These are phyloP conservation scores for Eledona agricola DNA, from an alignment of 2,888 invertebrate species.

Conservation along the genomic window DNA sequence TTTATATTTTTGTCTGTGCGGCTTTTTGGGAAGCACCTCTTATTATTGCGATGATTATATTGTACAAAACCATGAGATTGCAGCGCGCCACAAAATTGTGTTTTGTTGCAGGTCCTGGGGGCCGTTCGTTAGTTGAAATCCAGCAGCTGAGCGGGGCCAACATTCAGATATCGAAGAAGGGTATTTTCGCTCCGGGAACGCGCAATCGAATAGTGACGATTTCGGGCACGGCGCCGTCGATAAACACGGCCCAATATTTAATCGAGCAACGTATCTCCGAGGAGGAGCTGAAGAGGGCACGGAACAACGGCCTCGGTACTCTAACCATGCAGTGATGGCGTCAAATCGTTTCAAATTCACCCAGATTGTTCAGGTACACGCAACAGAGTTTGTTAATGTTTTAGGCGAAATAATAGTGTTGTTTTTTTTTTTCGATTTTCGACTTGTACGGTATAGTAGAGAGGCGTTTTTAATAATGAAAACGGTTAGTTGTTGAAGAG, in stretches of 20 bases:
- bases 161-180: slow-evolving; percentile 98
- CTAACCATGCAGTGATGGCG: slow-evolving; percentile 72
- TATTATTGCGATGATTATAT: no score
- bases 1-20: no score
- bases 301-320: slow-evolving; percentile 75
- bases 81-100: neutral
- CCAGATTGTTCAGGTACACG: slow-evolving; percentile 46
- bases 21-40: no score
- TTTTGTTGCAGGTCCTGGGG: slow-evolving; percentile 78
- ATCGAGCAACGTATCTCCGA: slow-evolving; percentile 97
- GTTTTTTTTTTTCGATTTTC: slow-evolving; percentile 30
- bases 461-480: slow-evolving; percentile 41
- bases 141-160: slow-evolving; percentile 97
- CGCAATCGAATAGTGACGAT: slow-evolving; percentile 97
- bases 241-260: slow-evolving; percentile 91
- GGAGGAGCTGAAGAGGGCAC: slow-evolving; percentile 93
- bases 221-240: slow-evolving; percentile 87
- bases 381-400: slow-evolving; percentile 46
- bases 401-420: slow-evolving; percentile 12
- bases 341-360: slow-evolving; percentile 34
- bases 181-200: slow-evolving; percentile 96
- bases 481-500: slow-evolving; percentile 41
- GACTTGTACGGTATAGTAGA: slow-evolving; percentile 39
- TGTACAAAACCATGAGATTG: no score
- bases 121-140: slow-evolving; percentile 95